Evolutionary conservation across 2,888 invertebrate genomes (phyloP), one percentile per base, ranked within the genome.

Genomic region (Heterodera filipjevi): DNA sequence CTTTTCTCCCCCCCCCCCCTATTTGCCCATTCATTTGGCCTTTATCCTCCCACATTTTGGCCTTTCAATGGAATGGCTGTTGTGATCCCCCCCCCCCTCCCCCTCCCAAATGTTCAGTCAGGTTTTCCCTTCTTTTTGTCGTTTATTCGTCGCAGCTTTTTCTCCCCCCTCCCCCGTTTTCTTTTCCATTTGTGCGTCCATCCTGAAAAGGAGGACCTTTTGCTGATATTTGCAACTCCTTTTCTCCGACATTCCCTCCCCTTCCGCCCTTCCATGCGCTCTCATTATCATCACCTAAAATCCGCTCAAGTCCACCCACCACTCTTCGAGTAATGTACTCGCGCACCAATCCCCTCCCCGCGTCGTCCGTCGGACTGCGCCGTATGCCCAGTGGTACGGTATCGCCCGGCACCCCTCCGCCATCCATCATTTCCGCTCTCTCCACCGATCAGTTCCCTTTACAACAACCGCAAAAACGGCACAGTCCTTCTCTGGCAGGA

Each of bases 321-420:
- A 59, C 19, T 22, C 53, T 5, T 22, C 19, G 59, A 6, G 59
- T 59, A 27, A 59, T 59, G 59, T 59, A 59, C 59, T 59, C 59
- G 59, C 59, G 59, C 27, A 8, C 59, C 59, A 12, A 70, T 19
- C 70, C 70, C 33, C 33, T 27, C 14, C 27, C 39, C 39, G 16
- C 39, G 12, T 16, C 46, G 14, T 14, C 27, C 71, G 2, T 44
- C 12, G 46, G 46, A 33, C 27, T 71, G 14, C 46, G 32, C 27
- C 71, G 49, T 46, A 73, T 46, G 73, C 49, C 49, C 35, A 33
- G 68, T 44, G 49, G 44, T 44, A 72, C 72, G 72, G 35, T 46
- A 72, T 72, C 44, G 39, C 27, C 72, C n/a, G 44, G 72, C 72
- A 72, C 72, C 12, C 72, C 39, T 16, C 72, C 39, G 49, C 49